Conservation (phyloP, 2,888 invertebrate species). For the Stictocephala bisonia region DNA sequence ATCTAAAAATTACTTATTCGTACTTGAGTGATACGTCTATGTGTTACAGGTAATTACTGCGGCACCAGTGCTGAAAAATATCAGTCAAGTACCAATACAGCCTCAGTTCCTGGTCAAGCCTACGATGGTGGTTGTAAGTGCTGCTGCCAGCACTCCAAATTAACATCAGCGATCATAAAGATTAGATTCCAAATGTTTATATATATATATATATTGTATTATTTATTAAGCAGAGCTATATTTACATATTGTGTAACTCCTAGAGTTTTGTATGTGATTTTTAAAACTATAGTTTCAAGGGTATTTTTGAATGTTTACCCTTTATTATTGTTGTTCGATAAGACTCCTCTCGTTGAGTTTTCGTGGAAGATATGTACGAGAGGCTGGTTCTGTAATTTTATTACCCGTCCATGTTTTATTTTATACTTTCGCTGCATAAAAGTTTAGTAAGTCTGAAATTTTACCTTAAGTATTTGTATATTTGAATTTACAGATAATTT, state of each 20-base stretch:
- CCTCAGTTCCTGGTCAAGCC: conserved; percentile 50
- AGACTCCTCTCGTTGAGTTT: conserved; percentile 1
- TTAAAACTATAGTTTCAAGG: conserved; percentile 22
- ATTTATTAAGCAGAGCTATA: conserved; percentile 35
- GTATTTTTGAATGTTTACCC: conserved; percentile 33
- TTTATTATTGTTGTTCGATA: conserved; percentile 30
- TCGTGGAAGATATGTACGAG: background rate
- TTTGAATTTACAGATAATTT: conserved; percentile 20
- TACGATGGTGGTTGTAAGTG: conserved; percentile 44
- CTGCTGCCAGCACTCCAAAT: conserved; percentile 22
- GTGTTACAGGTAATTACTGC: conserved; percentile 30
- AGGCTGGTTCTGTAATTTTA: conserved; percentile 21
- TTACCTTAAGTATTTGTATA: conserved; percentile 39
- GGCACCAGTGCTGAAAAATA: conserved; percentile 18
- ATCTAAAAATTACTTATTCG: too few species aligned
- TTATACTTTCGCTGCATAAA: conserved; percentile 29
- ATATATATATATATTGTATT: conserved; percentile 34
- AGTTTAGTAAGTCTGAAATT: conserved; percentile 36
- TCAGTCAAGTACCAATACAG: conserved; percentile 26
- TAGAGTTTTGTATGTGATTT: conserved; percentile 28
- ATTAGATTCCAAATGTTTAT: conserved; percentile 33
- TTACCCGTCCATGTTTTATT: conserved; percentile 40
- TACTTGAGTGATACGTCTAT: too few species aligned
- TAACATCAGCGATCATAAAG: background rate
- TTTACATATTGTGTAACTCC: conserved; percentile 26